A percentile compares a stretch with the other conserved stretches of the same genome.
These are phyloP conservation scores for Macrotrachela quadricornifera DNA, from an alignment of 1,140 invertebrate species.

Conservation along the genomic window DNA sequence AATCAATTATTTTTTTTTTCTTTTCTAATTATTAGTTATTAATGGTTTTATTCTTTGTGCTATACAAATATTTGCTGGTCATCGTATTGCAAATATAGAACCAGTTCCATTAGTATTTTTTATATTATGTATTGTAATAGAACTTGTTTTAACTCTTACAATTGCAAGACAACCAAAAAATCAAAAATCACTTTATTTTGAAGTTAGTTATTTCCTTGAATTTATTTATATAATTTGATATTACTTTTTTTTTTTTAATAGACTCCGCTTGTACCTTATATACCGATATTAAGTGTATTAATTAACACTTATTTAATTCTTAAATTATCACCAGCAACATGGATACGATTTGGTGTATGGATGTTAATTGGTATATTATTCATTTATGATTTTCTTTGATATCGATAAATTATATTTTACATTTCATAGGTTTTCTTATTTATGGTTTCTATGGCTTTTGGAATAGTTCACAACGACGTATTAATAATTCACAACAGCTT, in stretches of 20 bases:
- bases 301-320: conserved; percentile 70
- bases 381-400: too few relatives aligned
- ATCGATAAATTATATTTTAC: too few relatives aligned
- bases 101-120: neutral
- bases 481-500: too few relatives aligned
- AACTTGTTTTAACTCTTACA: neutral
- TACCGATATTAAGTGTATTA: conserved; percentile 58
- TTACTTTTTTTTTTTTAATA: conserved; percentile 16
- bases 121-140: neutral
- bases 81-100: too few relatives aligned
- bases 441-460: too few relatives aligned
- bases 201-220: neutral
- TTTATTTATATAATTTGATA: neutral
- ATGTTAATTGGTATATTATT: conserved; percentile 38
- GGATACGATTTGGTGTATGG: conserved; percentile 63
- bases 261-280: conserved; percentile 61
- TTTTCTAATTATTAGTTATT: neutral
- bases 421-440: too few relatives aligned
- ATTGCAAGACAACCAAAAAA: too few relatives aligned
- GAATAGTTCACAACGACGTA: too few relatives aligned
- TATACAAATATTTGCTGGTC: neutral
- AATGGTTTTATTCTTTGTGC: conserved; percentile 7
- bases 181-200: too few relatives aligned
- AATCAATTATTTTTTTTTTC: too few relatives aligned
- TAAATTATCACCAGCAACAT: conserved; percentile 55